Percentiles rank a stretch among this genome's conserved stretches.
phyloP scores from a whole-genome alignment of 2,113 vertebrate species.

The Periophthalmodon schlosseri region DNA sequence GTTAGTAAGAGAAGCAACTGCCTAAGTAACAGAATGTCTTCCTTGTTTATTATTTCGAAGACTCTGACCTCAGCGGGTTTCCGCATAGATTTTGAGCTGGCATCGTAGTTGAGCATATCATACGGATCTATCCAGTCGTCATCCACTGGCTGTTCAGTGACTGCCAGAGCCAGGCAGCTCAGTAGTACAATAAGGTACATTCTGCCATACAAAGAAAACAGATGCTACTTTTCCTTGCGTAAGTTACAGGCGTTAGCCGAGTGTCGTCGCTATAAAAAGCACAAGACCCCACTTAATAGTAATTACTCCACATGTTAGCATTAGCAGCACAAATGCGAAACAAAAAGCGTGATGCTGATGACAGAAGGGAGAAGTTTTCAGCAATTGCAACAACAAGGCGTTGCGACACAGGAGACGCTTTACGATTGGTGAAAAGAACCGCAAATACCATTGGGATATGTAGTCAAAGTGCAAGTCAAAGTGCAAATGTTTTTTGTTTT shows the following conservation, averaged over 20 bases:
- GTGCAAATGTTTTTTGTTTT: no score
- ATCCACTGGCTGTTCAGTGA: conserved; percentile 7
- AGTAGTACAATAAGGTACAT: conserved; percentile 33
- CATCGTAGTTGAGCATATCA: conserved; percentile 76
- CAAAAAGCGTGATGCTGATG: neutral
- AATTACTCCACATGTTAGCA: neutral
- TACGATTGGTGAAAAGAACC: fast-evolving
- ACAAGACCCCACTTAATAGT: neutral
- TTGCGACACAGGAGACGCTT: neutral
- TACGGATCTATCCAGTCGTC: conserved; percentile 72
- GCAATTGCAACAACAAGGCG: neutral
- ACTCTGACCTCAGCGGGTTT: conserved; percentile 59
- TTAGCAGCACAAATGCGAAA: neutral
- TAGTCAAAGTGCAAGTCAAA: neutral
- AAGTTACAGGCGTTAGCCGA: neutral
- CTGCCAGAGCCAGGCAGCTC: conserved; percentile 22
- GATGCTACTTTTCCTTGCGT: neutral
- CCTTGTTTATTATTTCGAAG: neutral
- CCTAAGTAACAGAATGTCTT: neutral
- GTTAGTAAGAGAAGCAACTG: neutral
- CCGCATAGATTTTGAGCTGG: conserved; percentile 63
- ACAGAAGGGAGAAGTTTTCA: neutral
- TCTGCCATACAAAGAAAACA: neutral
- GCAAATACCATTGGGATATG: conserved; percentile 18
- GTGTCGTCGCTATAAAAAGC: neutral